Base-by-base conservation (phyloP, 2,888 invertebrate species). In the Tryphoninae sp. region DNA sequence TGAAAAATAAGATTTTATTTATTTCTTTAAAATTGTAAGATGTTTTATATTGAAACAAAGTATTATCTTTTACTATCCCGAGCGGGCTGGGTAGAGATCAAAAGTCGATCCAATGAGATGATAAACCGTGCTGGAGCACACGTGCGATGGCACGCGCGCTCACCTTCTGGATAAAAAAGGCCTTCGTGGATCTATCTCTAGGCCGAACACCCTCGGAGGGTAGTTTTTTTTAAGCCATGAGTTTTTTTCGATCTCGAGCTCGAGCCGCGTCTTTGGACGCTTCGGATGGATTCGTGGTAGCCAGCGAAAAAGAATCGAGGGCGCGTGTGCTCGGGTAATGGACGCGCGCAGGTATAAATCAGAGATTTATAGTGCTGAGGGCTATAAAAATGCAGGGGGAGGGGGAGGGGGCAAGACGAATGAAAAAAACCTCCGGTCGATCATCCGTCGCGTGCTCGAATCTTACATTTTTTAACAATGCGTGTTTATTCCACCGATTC, bases 321-420 rank as follows among this genome's bases (percentile, higher is more conserved):
- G 74, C 69, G 69, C 40, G 74, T 74, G 78, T 74, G 74, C 62
- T 69, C 58, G 19, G 65, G 65, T 58, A 62, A 69, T 71, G 78
- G 74, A 71, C 59, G 64, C 53, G 72, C 81, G 73, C 81, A 81
- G 81, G 81, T 81, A 81, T 78, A 81, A 81, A 78, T 74, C 78
- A 65, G 69, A 78, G 81, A 78, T 81, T 81, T 81, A 81, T 81
- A 71, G 81, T 59, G 65, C 58, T 42, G 61, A 45, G 78, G 74
- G 74, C 78, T 74, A 78, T 65, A 81, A 81, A 76, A 74, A 64
- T 65, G 65, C 64, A 53, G 59, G 19, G 26, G 1, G 26, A 26
- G 26, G 26, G 26, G 26, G 26, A 26, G 74, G 73, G 69, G 26
- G 49, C 55, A 77, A 67, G n/a, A 49, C 49, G 49, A 16, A 51